Base-by-base conservation (phyloP, 2,888 invertebrate species). In the Xylocampa areola region DNA sequence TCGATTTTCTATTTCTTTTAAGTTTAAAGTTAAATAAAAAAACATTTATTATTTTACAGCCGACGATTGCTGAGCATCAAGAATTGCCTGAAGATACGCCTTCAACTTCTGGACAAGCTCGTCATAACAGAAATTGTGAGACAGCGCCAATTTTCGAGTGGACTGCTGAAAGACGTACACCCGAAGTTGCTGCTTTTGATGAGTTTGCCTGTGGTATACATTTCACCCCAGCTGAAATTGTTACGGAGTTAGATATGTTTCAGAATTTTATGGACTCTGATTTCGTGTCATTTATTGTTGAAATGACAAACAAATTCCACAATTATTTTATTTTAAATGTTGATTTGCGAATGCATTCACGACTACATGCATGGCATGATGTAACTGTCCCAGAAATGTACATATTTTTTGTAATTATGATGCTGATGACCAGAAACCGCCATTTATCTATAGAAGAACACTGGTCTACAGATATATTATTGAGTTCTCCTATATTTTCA, bases 381-480 rank as follows among this genome's bases (percentile, higher is more conserved):
- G 19, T 19, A 2, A 19, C 19, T 19, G 2, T 19, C 5, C 2
- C 2, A 2, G 19, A 19, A 4, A 19, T 19, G 2, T 19, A 19
- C 5, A 19, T 19, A 4, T 19, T 19, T 4, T 4, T 19, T 4
- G 19, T 5, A 19, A 2, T 19, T 19, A 19, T 5, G 5, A 19
- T 19, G 19, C 19, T 19, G 2, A 4, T 19, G 2, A 19, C 19
- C 3, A 2, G 19, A 19, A 19, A 63, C 29, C 61, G 48, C 48
- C 21, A 54, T 13, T 39, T 54, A 32, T 39, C 44, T 23, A 61
- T 66, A 30, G 61, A 66, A 39, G 66, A 66, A 41, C 66, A 61
- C 37, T 66, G 61, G 66, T 66, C 66, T 11, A 52, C 48, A 13
- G 61, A 66, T 47, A 54, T 54, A 8, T 44, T 66, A 29, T 52